These are phyloP conservation scores for Hipparchia semele DNA, from an alignment of 2,888 invertebrate genomes.

Conservation along the genomic window DNA sequence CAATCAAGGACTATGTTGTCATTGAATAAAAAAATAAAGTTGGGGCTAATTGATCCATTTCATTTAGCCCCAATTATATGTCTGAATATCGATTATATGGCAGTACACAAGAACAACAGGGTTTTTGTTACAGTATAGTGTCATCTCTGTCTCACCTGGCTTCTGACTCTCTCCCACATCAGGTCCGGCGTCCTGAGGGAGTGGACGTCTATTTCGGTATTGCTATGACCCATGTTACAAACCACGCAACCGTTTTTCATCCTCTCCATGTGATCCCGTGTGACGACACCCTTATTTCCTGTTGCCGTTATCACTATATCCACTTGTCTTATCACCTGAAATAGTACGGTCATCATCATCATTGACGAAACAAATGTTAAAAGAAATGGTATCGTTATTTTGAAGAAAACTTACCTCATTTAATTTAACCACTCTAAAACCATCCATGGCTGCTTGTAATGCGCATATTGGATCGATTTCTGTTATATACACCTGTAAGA, in stretches of 20 bases:
- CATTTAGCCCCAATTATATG: background rate
- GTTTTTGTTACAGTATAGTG: no score
- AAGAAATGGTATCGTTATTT: no score
- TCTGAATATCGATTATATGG: background rate
- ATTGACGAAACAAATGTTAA: no score
- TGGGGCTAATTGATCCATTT: no score
- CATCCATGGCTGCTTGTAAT: constrained; percentile 98
- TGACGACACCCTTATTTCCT: constrained; percentile 98
- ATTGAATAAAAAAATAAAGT: background rate
- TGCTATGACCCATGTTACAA: constrained; percentile 99
- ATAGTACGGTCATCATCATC: background rate
- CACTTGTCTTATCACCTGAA: constrained; percentile 94
- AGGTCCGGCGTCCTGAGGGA: constrained; percentile 96
- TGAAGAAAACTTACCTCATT: constrained; percentile 88
- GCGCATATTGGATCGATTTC: constrained; percentile 99
- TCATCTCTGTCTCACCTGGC: constrained; percentile 37
- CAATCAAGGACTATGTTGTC: no score
- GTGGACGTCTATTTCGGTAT: constrained; percentile 96
- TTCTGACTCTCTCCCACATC: constrained; percentile 97
- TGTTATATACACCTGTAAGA: constrained; percentile 85
- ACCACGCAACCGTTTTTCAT: constrained; percentile 98
- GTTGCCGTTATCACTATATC: constrained; percentile 99
- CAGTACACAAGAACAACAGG: no score
- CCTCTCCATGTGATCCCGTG: constrained; percentile 97
- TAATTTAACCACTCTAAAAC: constrained; percentile 96